Percentiles rank a stretch among this genome's conserved stretches.
These are phyloP conservation scores for Tenthredo distinguenda DNA, from an alignment of 2,888 invertebrate genomes.

Conservation along the genomic window DNA sequence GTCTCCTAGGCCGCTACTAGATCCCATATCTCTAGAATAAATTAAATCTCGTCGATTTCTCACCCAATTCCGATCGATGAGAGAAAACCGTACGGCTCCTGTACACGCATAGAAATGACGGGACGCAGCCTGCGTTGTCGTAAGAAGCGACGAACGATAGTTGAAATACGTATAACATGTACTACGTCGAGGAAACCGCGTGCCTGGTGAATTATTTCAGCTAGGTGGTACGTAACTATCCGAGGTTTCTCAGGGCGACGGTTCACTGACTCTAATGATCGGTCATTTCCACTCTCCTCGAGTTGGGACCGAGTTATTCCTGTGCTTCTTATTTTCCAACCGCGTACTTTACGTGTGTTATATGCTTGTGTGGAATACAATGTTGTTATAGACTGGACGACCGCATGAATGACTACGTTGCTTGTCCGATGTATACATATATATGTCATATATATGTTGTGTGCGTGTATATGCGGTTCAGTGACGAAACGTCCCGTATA, in stretches of 20 bases:
- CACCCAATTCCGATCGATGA: neutral
- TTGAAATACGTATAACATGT: neutral
- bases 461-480: neutral
- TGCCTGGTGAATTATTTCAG: constrained; percentile 31
- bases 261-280: constrained; percentile 49
- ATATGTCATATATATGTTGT: neutral
- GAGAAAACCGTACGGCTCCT: too few relatives aligned
- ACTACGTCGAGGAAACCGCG: neutral
- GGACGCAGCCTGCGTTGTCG: neutral
- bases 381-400: neutral
- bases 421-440: neutral
- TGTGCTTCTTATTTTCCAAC: neutral
- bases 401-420: constrained; percentile 3
- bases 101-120: neutral
- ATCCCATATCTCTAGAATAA: neutral
- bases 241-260: constrained; percentile 45
- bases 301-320: neutral
- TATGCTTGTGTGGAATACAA: neutral
- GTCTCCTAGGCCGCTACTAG: neutral
- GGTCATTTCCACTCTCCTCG: constrained; percentile 44
- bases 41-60: neutral
- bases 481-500: neutral
- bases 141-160: neutral
- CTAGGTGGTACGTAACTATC: constrained; percentile 22
- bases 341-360: neutral